Base-by-base conservation (phyloP, 1,140 invertebrate genomes). In the Drosophila azteca region DNA sequence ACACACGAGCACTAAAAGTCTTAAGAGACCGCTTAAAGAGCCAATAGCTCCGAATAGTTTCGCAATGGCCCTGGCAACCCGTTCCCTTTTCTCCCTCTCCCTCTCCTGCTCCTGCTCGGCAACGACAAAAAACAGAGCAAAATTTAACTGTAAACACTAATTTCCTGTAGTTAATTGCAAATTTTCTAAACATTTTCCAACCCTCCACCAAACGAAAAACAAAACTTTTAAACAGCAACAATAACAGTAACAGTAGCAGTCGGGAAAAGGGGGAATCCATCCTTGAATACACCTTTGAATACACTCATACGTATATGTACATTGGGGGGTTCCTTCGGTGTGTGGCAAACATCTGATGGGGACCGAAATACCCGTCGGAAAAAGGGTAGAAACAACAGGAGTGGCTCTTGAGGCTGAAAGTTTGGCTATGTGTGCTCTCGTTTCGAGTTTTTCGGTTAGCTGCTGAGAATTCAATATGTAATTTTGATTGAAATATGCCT, bases 401-500 rank as follows among this genome's bases (percentile, higher is more conserved):
- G 35, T 54, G 11, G 31, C 62, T 54, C 62, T 58, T 45, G 39
- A 66, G 71, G 53, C 62, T 48, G 43, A 65, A 73, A 75, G 70
- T 68, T 61, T 73, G 48, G 41, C 11, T 45, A 41, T 71, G 43
- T 26, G 8, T 39, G 55, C 59, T 68, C 22, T 66, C 48, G 62
- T 44, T 64, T 55, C 41, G 57, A 61, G 57, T 68, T 85, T 73
- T 77, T 77, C 53, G 63, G 57, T 69, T 24, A 64, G 51, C 50
- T 58, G 51, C 61, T 74, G 48, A 55, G 67, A 61, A 70, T 77
- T 87, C 79, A 79, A 88, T 88, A 88, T 79, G 68, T 71, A 88
- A 79, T 83, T 88, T 83, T 83, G 83, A 88, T 88, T 88, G 84
- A 88, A 88, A 88, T 83, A 83, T 88, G 79, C 79, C 83, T 87